Conservation (phyloP, 2,888 invertebrate species). For the Caprella mutica region DNA sequence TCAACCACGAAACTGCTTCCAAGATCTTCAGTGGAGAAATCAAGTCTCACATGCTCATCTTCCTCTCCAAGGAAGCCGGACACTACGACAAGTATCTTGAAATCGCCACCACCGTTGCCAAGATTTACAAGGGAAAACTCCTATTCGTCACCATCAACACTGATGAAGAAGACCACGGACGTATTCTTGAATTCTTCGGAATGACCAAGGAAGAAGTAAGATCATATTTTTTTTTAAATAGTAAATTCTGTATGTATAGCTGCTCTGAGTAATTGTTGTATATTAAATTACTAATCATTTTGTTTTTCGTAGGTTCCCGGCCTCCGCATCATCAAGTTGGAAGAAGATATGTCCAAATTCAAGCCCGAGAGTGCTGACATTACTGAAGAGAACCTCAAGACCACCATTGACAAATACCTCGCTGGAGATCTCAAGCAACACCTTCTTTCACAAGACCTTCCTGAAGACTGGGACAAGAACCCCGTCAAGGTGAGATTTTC, state of each 20-base stretch:
- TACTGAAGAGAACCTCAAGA: conserved; percentile 53
- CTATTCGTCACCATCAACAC: conserved; percentile 92
- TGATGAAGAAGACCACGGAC: conserved; percentile 86
- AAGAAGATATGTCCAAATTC: conserved; percentile 96
- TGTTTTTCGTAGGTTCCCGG: conserved; percentile 52
- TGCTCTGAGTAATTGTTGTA: too few species aligned
- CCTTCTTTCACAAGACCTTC: conserved; percentile 81
- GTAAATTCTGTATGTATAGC: too few species aligned
- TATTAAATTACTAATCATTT: too few species aligned
- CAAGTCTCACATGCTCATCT: conserved; percentile 89
- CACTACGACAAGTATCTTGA: conserved; percentile 69
- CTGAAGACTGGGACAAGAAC: conserved; percentile 91
- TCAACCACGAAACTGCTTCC: conserved; percentile 92
- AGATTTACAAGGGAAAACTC: conserved; percentile 77
- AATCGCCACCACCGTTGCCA: conserved; percentile 69
- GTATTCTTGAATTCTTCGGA: conserved; percentile 99
- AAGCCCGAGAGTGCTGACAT: conserved; percentile 71
- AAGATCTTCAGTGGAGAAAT: conserved; percentile 98
- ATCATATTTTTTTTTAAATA: background rate
- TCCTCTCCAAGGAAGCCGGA: conserved; percentile 81
- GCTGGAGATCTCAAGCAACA: conserved; percentile 91
- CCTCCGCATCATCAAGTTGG: conserved; percentile 81
- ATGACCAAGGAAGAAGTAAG: conserved; percentile 72
- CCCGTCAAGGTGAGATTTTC: conserved; percentile 59
- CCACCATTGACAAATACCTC: conserved; percentile 79